Conservation (phyloP, 2,113 vertebrate species). For the Canis aureus region DNA sequence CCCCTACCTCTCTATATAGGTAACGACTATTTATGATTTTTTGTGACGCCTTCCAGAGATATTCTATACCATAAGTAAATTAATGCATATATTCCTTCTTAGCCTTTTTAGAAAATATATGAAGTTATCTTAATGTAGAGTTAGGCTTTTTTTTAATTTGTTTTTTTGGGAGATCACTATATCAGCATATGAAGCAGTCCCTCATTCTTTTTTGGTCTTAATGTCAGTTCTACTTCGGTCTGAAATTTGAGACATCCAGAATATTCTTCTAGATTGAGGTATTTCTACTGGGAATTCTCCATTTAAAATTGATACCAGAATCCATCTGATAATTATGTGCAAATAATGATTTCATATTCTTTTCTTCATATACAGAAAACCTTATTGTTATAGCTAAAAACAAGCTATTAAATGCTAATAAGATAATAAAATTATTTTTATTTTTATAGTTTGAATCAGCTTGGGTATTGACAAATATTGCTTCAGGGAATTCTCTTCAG, state of each 20-base stretch:
- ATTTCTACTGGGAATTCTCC: constrained; percentile 49
- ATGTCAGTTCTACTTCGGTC: constrained; percentile 2
- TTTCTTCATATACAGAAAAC: constrained; percentile 49
- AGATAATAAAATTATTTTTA: constrained; percentile 79
- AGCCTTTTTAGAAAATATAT: constrained; percentile 38
- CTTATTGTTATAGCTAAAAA: constrained; percentile 47
- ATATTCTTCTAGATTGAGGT: constrained; percentile 17
- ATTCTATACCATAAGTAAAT: constrained; percentile 36
- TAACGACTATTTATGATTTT: constrained; percentile 36
- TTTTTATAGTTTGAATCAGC: constrained; percentile 96
- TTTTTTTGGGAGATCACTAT: not conserved
- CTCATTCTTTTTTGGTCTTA: not conserved
- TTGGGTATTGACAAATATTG: constrained; percentile 99
- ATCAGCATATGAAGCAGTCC: not conserved
- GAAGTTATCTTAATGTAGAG: not conserved
- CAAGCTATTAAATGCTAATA: constrained; percentile 9
- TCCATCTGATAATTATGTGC: not conserved
- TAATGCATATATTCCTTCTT: constrained; percentile 5
- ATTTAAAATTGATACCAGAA: constrained; percentile 34
- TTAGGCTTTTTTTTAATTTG: not conserved
- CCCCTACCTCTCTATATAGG: not conserved
- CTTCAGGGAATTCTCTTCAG: constrained; percentile 98
- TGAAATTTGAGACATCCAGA: constrained; percentile 47
- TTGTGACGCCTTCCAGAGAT: not conserved
- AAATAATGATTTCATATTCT: constrained; percentile 24